Percentiles rank a stretch among this genome's conserved stretches.
Evolutionary conservation across 1,140 invertebrate species (phyloP).

Genomic region (Trissolcus basalis): DNA sequence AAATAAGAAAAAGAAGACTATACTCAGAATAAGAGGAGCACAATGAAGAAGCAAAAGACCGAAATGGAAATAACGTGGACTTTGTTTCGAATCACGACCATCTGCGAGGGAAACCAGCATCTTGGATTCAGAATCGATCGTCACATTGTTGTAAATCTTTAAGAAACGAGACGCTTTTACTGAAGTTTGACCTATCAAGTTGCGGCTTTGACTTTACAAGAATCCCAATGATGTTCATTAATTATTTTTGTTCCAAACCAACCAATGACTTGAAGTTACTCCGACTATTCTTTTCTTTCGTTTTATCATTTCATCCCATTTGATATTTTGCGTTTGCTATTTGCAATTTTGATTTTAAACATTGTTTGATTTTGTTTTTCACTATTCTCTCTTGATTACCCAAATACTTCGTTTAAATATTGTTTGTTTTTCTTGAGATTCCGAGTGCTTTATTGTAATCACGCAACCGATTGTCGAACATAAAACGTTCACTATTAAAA

Average conservation of each 20-base stretch:
- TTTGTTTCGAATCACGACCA: slow-evolving; percentile 36
- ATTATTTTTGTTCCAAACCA: slow-evolving; percentile 10
- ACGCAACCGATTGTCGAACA: slow-evolving; percentile 18
- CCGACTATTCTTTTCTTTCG: slow-evolving; percentile 26
- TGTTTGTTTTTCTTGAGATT: slow-evolving; percentile 18
- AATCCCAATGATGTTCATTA: slow-evolving; percentile 54
- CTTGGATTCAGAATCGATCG: no score
- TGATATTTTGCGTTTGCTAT: slow-evolving; percentile 6
- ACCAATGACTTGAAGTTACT: slow-evolving; percentile 26
- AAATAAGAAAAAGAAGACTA: slow-evolving; percentile 27
- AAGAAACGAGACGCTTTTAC: slow-evolving; percentile 49
- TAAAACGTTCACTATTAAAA: slow-evolving; percentile 13
- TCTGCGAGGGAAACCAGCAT: no score
- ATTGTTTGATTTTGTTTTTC: slow-evolving; percentile 12
- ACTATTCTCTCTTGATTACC: neutral
- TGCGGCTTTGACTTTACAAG: slow-evolving; percentile 42
- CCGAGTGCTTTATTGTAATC: slow-evolving; percentile 42
- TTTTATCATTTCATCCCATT: slow-evolving; percentile 12
- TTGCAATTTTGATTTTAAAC: slow-evolving; percentile 2
- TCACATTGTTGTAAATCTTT: no score
- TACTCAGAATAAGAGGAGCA: slow-evolving; percentile 8
- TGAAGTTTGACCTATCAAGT: slow-evolving; percentile 44
- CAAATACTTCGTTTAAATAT: neutral
- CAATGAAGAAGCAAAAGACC: neutral
- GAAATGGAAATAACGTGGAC: slow-evolving; percentile 14